A percentile compares a stretch with the other conserved stretches of the same genome.
Conservation (phyloP, 2,113 vertebrate species). For the Psittacara wagleri region DNA sequence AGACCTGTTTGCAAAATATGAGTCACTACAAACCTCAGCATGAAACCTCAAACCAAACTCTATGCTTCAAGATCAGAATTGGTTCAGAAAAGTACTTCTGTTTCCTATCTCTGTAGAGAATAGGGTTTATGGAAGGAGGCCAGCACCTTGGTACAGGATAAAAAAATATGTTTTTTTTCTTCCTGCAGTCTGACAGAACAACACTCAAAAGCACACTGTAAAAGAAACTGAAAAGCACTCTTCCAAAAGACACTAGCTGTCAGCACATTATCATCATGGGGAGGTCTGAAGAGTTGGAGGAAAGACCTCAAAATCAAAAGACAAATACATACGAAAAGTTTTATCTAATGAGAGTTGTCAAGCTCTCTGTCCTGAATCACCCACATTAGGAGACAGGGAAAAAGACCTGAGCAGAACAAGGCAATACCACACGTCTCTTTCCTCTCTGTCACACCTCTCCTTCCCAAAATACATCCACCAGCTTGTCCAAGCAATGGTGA, state of each 20-base stretch:
- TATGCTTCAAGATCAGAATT: neutral
- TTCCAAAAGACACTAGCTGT: neutral
- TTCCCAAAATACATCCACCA: neutral
- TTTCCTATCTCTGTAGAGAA: constrained; percentile 27
- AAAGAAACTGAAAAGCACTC: neutral
- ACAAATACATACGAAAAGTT: neutral
- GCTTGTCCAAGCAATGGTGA: neutral
- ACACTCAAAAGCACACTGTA: neutral
- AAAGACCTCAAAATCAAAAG: neutral
- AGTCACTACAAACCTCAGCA: constrained; percentile 61
- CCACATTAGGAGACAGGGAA: neutral
- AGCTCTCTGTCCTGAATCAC: neutral
- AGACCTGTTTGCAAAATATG: constrained; percentile 54
- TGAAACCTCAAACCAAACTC: constrained; percentile 57
- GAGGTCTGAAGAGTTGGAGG: neutral
- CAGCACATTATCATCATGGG: neutral
- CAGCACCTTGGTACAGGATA: constrained; percentile 17
- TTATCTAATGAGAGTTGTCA: neutral
- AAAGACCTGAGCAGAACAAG: neutral
- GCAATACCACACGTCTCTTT: neutral
- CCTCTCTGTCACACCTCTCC: neutral
- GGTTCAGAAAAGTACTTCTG: constrained; percentile 4
- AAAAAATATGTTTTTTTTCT: neutral
- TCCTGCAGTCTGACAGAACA: neutral
- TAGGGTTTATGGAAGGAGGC: constrained; percentile 45